Evolutionary conservation across 2,888 invertebrate species (phyloP), one percentile per base, ranked within the genome.

Genomic region (Lepidonotus clava): DNA sequence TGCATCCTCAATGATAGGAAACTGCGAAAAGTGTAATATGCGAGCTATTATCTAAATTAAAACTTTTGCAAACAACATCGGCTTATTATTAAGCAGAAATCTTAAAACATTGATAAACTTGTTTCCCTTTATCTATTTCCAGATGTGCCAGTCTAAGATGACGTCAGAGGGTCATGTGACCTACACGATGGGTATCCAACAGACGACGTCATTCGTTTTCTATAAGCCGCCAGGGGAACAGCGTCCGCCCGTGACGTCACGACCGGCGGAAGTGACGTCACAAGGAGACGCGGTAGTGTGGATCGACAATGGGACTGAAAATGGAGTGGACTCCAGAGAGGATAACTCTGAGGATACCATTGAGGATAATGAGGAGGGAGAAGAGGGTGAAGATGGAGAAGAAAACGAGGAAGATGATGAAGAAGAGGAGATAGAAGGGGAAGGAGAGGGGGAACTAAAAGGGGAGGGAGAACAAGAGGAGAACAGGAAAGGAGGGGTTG

Each of bases 71-170:
- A n/a, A n/a, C n/a, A n/a, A n/a, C n/a, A n/a, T n/a, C n/a, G n/a
- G n/a, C n/a, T n/a, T n/a, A n/a, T n/a, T n/a, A n/a, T n/a, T n/a
- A n/a, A n/a, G n/a, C n/a, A n/a, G n/a, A n/a, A n/a, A n/a, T n/a
- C n/a, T n/a, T n/a, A n/a, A n/a, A n/a, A n/a, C n/a, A n/a, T n/a
- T n/a, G n/a, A n/a, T n/a, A n/a, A n/a, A n/a, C n/a, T n/a, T n/a
- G n/a, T n/a, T 21, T 56, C 56, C 14, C 5, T 56, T 56, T 56
- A n/a, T 8, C 56, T 56, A 5, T 36, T 56, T 51, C 2, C 87
- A 92, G 92, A 86, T 92, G 71, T 92, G 92, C 88, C 91, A 92
- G 87, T 83, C 77, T 24, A 84, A 86, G 24, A 86, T 90, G 40
- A 66, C 67, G 32, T 5, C 11, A 5, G 34, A 8, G 32, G 34